These are phyloP conservation scores for Chaetogeoica ovagalla DNA, from an alignment of 2,888 invertebrate genomes.

Conservation along the genomic window DNA sequence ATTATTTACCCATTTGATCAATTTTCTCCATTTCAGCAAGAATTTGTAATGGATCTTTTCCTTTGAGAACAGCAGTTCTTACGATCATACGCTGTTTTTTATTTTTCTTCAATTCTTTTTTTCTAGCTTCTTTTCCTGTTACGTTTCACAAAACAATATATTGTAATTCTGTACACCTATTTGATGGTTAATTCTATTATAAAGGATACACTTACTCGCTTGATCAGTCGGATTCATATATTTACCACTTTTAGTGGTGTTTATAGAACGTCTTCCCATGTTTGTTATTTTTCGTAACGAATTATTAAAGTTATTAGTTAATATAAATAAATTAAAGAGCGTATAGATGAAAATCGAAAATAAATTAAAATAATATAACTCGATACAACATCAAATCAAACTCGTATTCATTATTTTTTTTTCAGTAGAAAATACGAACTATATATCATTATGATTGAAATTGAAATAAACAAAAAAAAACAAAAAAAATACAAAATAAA, in stretches of 20 bases:
- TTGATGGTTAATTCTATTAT: not conserved
- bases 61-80: slow-evolving; percentile 92
- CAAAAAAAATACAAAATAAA: not conserved
- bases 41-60: slow-evolving; percentile 94
- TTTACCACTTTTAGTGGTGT: slow-evolving; percentile 99
- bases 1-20: slow-evolving; percentile 88
- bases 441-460: too few species aligned
- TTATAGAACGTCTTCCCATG: slow-evolving; percentile 96
- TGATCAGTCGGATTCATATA: slow-evolving; percentile 99
- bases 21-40: slow-evolving; percentile 95
- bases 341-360: not conserved
- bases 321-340: not conserved
- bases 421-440: not conserved
- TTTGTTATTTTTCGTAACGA: slow-evolving; percentile 58
- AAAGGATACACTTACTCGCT: slow-evolving; percentile 79
- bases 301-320: not conserved
- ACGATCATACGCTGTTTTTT: slow-evolving; percentile 96
- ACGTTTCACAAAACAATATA: slow-evolving; percentile 50
- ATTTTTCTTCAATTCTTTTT: slow-evolving; percentile 97
- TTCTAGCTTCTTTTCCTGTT: slow-evolving; percentile 93
- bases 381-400: not conserved
- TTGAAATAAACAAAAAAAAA: not conserved
- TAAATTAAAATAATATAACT: not conserved
- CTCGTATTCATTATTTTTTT: not conserved
- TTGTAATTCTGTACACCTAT: not conserved